A percentile compares a stretch with the other conserved stretches of the same genome.
phyloP scores from a whole-genome alignment of 2,113 vertebrate genomes.

The Smithornis capensis region DNA sequence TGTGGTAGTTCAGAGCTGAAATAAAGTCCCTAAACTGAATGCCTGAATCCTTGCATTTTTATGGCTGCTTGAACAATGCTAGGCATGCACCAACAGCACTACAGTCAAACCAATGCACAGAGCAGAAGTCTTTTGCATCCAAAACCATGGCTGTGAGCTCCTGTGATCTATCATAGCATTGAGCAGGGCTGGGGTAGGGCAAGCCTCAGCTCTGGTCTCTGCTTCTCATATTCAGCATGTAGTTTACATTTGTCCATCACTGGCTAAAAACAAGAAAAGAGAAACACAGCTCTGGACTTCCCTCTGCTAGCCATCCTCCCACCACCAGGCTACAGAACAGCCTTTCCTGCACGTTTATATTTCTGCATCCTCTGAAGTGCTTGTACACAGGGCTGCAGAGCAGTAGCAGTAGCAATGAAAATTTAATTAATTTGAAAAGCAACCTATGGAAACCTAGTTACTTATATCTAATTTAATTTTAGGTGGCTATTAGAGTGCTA shows the following conservation, averaged over 20 bases:
- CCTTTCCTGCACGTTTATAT: neutral
- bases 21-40: neutral
- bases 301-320: neutral
- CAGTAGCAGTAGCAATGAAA: neutral
- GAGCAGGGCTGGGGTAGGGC: neutral
- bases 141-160: accelerated
- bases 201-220: neutral
- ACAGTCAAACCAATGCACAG: neutral
- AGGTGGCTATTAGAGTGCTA: neutral
- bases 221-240: neutral
- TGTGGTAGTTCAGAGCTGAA: neutral
- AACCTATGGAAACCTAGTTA: neutral
- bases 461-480: neutral
- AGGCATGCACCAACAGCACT: neutral
- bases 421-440: neutral
- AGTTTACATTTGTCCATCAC: neutral
- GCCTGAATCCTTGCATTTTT: neutral
- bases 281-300: neutral
- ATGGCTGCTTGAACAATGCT: neutral
- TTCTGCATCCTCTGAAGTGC: neutral
- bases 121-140: neutral
- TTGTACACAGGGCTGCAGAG: neutral
- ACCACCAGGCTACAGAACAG: neutral
- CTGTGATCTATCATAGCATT: accelerated
- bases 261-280: neutral